These are phyloP conservation scores for Pseudococcus longispinus DNA, from an alignment of 2,888 invertebrate species.

Conservation along the genomic window DNA sequence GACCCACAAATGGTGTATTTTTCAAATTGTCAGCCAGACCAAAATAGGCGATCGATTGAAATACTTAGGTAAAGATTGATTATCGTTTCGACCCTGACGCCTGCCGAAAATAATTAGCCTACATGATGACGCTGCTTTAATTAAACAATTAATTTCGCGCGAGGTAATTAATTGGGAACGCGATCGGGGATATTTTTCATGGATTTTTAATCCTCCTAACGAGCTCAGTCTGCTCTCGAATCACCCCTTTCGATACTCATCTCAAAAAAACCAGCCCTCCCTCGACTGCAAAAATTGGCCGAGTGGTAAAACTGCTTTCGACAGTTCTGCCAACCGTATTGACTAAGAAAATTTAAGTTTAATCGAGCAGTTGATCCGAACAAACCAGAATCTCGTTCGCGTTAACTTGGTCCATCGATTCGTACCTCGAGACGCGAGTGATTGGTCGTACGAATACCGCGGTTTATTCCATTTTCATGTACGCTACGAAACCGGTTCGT, in stretches of 20 bases:
- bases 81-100: neutral
- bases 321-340: neutral
- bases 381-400: neutral
- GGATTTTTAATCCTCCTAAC: neutral
- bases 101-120: constrained; percentile 10
- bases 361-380: neutral
- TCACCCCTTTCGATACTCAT: neutral
- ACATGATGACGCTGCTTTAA: neutral
- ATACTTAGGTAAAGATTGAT: neutral
- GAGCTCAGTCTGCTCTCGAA: neutral
- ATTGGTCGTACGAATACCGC: neutral
- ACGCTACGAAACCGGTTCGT: constrained; percentile 16
- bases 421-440: too few relatives aligned
- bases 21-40: neutral
- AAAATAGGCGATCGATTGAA: neutral
- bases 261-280: neutral
- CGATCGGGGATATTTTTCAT: neutral
- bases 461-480: constrained; percentile 21
- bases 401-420: constrained; percentile 3
- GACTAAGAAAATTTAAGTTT: neutral
- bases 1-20: neutral
- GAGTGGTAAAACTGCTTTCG: neutral
- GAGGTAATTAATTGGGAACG: neutral
- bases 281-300: neutral
- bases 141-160: neutral